Base-by-base conservation (phyloP, 2,797 vertebrate species). In the Chrosomus eos region DNA sequence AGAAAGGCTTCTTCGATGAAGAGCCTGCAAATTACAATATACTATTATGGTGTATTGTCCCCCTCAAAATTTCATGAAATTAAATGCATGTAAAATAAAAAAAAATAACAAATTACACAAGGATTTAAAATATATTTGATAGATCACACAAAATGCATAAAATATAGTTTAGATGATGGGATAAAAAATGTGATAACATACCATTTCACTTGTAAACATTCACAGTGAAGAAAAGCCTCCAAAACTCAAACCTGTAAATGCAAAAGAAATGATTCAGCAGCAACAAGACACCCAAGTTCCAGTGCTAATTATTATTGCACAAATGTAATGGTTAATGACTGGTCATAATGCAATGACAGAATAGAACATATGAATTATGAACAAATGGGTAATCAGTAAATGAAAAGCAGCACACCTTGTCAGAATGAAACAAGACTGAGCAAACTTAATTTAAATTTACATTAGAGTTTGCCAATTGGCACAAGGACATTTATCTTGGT, bases 1-100 rank as follows among this genome's bases (percentile, higher is more conserved):
- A 38, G 95, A 95, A 51, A 95, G 90, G 80, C 94, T 95, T 87
- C 94, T 92, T n/a, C 86, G 91, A 81, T 91, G 92, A 11, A 80
- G 26, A 48, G 74, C 75, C 94, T 95, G 85, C 62, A 70, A 58
- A 68, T 68, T 60, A 53, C 82, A 76, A 84, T 13, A 55, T 5
- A 67, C 10, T 45, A 45, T 74, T n/a, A 74, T 28, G 16, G 10
- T 38, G 26, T 38, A 23, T 26, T 72, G 31, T 28, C 16, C 5
- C 60, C 2, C 26, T 58, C 13, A 62, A 28, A 21, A 21, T 31
- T 31, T 28, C 4, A 21, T 26, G 7, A 72, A 71, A 81, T 58
- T 8, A 31, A 43, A 48, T 33, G 60, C 19, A 66, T n/a, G 18
- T 26, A 73, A 13, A 66, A 67, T 48, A 13, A 68, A 80, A 38